These are phyloP conservation scores for Chloropsis hardwickii DNA, from an alignment of 2,113 vertebrate genomes.

Conservation along the genomic window DNA sequence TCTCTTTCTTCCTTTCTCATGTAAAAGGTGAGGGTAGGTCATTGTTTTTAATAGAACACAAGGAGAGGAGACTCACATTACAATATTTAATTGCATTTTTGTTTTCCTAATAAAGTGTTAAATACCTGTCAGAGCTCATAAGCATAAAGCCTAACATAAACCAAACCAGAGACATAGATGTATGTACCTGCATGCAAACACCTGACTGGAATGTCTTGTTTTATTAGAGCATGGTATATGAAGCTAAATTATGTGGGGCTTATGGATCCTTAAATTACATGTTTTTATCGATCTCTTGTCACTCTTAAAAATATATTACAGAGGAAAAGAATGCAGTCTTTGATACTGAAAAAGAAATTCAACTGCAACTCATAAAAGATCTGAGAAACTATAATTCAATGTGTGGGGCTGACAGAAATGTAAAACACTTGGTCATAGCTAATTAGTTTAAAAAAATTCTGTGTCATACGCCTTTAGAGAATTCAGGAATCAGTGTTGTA, in stretches of 20 bases:
- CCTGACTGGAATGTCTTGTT: not conserved
- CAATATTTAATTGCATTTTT: not conserved
- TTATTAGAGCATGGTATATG: constrained; percentile 21
- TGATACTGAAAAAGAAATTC: constrained; percentile 23
- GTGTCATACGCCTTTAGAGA: not conserved
- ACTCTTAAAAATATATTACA: not conserved
- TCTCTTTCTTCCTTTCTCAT: not conserved
- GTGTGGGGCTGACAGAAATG: not conserved
- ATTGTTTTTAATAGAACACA: not conserved
- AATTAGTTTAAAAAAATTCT: not conserved
- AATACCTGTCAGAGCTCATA: not conserved
- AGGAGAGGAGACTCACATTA: not conserved
- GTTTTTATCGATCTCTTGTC: constrained; percentile 40
- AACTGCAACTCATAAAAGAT: not conserved
- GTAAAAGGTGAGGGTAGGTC: not conserved
- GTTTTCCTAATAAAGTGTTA: not conserved
- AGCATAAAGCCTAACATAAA: not conserved
- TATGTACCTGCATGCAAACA: not conserved
- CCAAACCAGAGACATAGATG: not conserved
- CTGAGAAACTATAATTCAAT: not conserved
- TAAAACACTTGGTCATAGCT: not conserved
- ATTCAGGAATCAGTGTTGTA: not conserved
- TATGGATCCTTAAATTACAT: constrained; percentile 37
- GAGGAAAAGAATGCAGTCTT: constrained; percentile 4
- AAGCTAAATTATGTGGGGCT: constrained; percentile 13